A percentile compares a stretch with the other conserved stretches of the same genome.
These are phyloP conservation scores for Melieria picta DNA, from an alignment of 2,888 invertebrate species.

Conservation along the genomic window DNA sequence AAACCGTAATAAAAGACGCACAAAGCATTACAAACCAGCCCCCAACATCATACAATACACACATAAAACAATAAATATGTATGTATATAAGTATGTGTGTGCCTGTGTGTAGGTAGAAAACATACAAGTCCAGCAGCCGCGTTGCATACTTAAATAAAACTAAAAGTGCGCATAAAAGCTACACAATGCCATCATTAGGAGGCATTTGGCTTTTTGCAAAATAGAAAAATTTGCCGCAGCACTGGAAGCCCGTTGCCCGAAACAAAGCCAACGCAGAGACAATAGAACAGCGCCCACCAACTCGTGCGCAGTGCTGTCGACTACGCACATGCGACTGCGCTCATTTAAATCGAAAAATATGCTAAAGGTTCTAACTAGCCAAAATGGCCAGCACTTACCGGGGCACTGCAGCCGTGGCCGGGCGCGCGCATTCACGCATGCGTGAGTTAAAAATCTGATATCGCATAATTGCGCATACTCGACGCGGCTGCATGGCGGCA, in stretches of 20 bases:
- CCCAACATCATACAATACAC: no score
- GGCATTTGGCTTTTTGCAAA: conserved; percentile 10
- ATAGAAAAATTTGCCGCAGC: background rate
- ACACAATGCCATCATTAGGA: conserved; percentile 30
- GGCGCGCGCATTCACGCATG: conserved; percentile 40
- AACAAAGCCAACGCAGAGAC: background rate
- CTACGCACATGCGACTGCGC: conserved; percentile 7
- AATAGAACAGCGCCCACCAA: background rate
- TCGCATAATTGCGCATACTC: conserved; percentile 41
- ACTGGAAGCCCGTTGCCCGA: background rate
- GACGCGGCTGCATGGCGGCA: background rate
- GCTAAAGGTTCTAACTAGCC: conserved; percentile 7
- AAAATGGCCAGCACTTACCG: background rate
- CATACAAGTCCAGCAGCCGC: no score
- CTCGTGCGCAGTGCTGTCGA: background rate
- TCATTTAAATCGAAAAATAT: conserved; percentile 25
- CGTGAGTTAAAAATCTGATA: conserved; percentile 51
- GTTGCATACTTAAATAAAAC: no score
- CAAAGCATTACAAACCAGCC: no score
- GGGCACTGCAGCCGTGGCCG: background rate
- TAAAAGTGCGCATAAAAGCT: background rate
- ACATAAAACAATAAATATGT: no score
- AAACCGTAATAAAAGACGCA: no score
- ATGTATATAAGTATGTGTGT: no score
- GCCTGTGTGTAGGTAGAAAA: no score